phyloP scores from a whole-genome alignment of 1,140 invertebrate species.

The Radopholus similis region DNA sequence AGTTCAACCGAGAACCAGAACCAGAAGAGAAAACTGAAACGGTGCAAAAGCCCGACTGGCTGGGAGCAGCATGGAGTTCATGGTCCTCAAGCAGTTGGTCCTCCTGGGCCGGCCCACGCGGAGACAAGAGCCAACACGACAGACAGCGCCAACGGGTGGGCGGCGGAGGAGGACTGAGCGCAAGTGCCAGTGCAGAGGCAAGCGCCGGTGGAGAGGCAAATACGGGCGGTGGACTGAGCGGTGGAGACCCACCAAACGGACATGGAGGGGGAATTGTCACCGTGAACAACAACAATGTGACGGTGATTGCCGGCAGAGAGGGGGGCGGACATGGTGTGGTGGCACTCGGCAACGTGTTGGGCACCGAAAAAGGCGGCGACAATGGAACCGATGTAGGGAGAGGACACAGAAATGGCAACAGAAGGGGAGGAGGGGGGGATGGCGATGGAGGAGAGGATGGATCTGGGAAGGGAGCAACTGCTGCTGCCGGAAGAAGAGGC shows the following conservation, averaged over 20 bases:
- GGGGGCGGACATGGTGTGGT: not conserved
- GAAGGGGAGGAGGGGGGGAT: not conserved
- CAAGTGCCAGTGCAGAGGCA: constrained; percentile 25
- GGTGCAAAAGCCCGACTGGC: constrained; percentile 35
- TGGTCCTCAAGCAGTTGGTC: constrained; percentile 51
- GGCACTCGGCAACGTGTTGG: not conserved
- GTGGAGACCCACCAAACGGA: not conserved
- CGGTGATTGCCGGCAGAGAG: too few species aligned
- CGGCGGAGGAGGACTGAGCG: constrained; percentile 15
- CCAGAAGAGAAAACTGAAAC: constrained; percentile 33
- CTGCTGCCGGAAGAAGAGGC: not conserved
- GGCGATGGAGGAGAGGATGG: constrained; percentile 1
- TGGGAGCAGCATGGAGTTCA: constrained; percentile 51
- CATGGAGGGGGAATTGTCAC: not conserved
- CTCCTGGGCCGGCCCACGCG: constrained; percentile 32
- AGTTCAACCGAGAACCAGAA: constrained; percentile 42
- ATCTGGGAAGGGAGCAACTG: not conserved
- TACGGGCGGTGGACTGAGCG: too few species aligned
- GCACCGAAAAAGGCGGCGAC: not conserved
- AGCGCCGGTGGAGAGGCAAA: too few species aligned
- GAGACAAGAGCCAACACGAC: constrained; percentile 40
- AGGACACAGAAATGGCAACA: constrained; percentile 9
- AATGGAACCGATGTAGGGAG: not conserved
- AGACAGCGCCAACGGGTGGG: constrained; percentile 23
- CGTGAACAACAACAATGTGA: too few species aligned